phyloP scores from a whole-genome alignment of 2,797 vertebrate species.

The Cygnus olor region DNA sequence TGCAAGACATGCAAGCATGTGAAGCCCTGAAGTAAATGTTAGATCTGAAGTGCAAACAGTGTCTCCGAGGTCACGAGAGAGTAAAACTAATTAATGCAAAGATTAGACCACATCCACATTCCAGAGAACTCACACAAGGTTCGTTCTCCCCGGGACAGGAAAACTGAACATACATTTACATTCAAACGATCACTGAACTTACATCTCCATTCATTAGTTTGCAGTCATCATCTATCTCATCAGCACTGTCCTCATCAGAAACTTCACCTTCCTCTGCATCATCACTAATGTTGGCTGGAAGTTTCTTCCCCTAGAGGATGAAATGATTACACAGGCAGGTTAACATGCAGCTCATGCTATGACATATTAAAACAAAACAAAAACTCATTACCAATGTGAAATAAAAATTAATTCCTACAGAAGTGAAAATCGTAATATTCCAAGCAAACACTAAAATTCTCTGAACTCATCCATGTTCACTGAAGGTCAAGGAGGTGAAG shows the following conservation, averaged over 20 bases:
- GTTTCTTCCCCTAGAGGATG: constrained; percentile 91
- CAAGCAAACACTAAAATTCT: not conserved
- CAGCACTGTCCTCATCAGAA: constrained; percentile 97
- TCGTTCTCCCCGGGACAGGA: not conserved
- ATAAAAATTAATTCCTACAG: not conserved
- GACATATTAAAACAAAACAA: not conserved
- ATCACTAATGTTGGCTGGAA: constrained; percentile 91
- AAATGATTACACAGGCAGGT: not conserved
- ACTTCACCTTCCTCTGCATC: constrained; percentile 96
- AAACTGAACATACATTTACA: not conserved
- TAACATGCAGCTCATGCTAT: not conserved
- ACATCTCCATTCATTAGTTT: constrained; percentile 97
- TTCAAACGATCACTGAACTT: constrained; percentile 64
- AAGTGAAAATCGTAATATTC: not conserved
- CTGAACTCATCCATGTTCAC: not conserved
- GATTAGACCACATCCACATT: not conserved
- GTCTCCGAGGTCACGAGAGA: not conserved
- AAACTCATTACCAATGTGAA: not conserved
- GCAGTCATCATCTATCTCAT: constrained; percentile 97
- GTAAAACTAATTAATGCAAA: not conserved
- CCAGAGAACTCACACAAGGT: not conserved
- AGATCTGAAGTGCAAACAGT: not conserved
- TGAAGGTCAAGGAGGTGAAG: not conserved
- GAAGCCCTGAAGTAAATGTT: not conserved
- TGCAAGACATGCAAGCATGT: not conserved